Percentiles rank a stretch among this genome's conserved stretches.
Evolutionary conservation across 92 coral and sea anemone species (phyloP).

Genomic region (Umimayanthus chanpuru): DNA sequence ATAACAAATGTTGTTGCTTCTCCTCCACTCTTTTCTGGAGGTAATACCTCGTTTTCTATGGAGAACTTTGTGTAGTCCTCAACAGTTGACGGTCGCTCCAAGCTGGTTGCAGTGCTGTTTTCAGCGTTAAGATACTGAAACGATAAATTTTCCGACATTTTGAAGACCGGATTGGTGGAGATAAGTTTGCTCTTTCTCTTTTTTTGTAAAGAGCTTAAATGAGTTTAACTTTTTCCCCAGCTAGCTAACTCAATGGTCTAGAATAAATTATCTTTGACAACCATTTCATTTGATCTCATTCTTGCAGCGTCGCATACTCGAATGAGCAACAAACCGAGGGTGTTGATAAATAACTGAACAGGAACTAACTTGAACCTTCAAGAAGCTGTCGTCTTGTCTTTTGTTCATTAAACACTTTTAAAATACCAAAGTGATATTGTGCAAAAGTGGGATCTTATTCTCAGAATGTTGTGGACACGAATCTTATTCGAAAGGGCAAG

Average conservation of each 20-base stretch:
- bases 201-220: neutral
- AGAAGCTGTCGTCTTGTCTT: neutral
- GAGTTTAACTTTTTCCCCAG: neutral
- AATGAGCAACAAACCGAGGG: neutral
- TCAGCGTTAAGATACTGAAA: conserved; percentile 14
- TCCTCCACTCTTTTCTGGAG: too few relatives aligned
- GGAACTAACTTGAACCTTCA: neutral
- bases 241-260: neutral
- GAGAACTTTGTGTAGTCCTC: too few relatives aligned
- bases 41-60: too few relatives aligned
- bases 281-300: neutral
- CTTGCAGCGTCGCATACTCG: neutral
- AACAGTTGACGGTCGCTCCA: conserved; percentile 13
- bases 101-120: neutral
- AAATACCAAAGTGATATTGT: neutral
- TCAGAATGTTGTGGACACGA: neutral
- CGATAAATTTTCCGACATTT: conserved; percentile 27
- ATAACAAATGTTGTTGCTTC: too few relatives aligned
- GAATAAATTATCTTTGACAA: neutral
- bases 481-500: neutral
- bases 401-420: neutral
- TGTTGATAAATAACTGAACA: neutral
- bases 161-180: neutral
- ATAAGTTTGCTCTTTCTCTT: neutral
- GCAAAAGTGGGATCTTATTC: neutral